phyloP scores from a whole-genome alignment of 2,797 vertebrate species.

The Parauchenoglanis ngamensis region DNA sequence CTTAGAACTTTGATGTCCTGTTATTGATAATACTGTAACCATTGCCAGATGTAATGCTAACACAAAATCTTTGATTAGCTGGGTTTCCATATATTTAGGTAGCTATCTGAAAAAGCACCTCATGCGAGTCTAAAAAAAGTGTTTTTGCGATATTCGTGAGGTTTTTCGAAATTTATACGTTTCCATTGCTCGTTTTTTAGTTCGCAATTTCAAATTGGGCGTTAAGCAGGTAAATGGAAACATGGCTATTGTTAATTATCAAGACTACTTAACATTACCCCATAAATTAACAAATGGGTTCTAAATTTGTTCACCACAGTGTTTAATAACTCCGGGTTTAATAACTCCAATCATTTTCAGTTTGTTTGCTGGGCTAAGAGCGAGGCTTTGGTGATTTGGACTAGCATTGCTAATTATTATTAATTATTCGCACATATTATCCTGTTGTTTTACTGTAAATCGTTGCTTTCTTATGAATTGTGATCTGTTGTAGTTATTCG shows the following conservation, averaged over 20 bases:
- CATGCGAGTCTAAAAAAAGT: too few species aligned
- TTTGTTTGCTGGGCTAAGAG: not conserved
- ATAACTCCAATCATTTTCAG: not conserved
- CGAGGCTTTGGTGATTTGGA: not conserved
- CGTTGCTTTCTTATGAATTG: not conserved
- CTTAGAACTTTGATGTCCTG: not conserved
- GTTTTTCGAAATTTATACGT: too few species aligned
- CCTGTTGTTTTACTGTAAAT: not conserved
- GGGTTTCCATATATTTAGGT: too few species aligned
- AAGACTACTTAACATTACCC: not conserved
- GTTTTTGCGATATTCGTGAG: too few species aligned
- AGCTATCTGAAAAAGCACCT: too few species aligned
- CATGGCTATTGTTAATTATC: not conserved
- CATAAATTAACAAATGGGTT: not conserved
- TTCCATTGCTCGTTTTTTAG: too few species aligned
- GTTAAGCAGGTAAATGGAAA: too few species aligned
- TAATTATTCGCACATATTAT: not conserved
- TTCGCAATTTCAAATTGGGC: too few species aligned
- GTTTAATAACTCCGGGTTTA: not conserved
- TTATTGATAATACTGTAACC: not conserved
- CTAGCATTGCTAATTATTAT: not conserved
- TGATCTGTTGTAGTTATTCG: not conserved
- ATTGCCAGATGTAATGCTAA: not conserved
- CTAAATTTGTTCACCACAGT: not conserved
- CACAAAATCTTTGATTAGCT: not conserved